Evolutionary conservation across 2,113 vertebrate species (phyloP).

Genomic region (Romanogobio albipinnatus): DNA sequence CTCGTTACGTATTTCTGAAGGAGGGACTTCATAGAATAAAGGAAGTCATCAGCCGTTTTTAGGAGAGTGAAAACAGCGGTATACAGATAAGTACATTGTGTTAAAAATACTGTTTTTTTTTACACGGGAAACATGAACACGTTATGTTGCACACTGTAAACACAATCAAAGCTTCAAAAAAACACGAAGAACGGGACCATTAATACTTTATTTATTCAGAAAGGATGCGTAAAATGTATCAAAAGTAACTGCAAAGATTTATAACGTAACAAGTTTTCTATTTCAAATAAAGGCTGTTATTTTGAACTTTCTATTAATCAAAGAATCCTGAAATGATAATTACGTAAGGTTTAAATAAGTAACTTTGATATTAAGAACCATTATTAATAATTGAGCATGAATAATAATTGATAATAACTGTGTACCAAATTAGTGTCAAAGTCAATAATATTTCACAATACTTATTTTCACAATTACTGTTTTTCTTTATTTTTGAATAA

Average conservation of each 20-base stretch:
- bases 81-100: too few relatives aligned
- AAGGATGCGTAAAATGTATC: neutral
- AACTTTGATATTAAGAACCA: neutral
- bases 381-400: neutral
- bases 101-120: too few relatives aligned
- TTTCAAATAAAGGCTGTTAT: neutral
- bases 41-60: too few relatives aligned
- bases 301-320: neutral
- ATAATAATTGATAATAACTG: too few relatives aligned
- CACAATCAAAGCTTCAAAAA: too few relatives aligned
- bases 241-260: neutral
- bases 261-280: neutral
- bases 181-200: too few relatives aligned
- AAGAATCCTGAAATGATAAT: neutral
- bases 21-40: too few relatives aligned
- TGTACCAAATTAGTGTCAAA: neutral
- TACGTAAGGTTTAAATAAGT: too few relatives aligned
- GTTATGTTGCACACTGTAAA: too few relatives aligned
- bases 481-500: neutral
- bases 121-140: too few relatives aligned
- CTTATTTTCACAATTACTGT: neutral
- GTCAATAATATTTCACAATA: neutral
- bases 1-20: too few relatives aligned
- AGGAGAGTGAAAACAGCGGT: too few relatives aligned
- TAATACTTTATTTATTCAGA: neutral